Evolutionary conservation across 2,888 invertebrate species (phyloP), one percentile per base, ranked within the genome.

Genomic region (Drosophila percnosoma): DNA sequence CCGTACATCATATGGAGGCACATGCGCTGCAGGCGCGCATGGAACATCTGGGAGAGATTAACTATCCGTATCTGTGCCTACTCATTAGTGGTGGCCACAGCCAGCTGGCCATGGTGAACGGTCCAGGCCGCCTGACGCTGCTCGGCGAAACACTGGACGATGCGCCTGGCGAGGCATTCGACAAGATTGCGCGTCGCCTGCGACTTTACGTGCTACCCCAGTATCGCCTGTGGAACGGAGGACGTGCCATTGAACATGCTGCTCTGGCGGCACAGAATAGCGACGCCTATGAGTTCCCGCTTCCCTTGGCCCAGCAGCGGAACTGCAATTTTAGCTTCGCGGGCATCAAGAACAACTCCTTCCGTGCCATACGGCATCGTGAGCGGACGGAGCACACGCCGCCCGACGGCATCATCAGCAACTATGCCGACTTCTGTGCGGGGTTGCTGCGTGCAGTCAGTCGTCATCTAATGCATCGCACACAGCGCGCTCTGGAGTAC

Each of bases 1-100:
- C 99, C 0, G 96, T 99, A 69, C 99, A 99, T 94, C 99, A 99
- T 89, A 99, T 99, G 99, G 97, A 99, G 94, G 99, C 99, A 2
- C 99, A 99, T 94, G 98, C 99, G 6, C 94, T 99, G 67, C 97
- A 97, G 21, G 96, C 95, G 29, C 95, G 99, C 91, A 96, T 99
- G 95, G 94, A 94, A 24, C 75, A 87, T 11, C 52, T 15, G 0
- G 92, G 95, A 67, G 93, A 95, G 83, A 90, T 95, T 79, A 94
- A 95, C 66, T 99, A 97, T 94, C 99, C 99, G 31, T 99, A 96
- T 93, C 93, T 99, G 68, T 97, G 97, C 51, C 94, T 99, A 31
- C 94, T 99, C 31, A 96, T 98, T 80, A 99, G 99, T 87, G 99
- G 99, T 52, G 99, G 99, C 0, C 98, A 99, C 92, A 97, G 97